These are phyloP conservation scores for Drosophila gunungcola DNA, from an alignment of 1,140 invertebrate genomes.

Conservation along the genomic window DNA sequence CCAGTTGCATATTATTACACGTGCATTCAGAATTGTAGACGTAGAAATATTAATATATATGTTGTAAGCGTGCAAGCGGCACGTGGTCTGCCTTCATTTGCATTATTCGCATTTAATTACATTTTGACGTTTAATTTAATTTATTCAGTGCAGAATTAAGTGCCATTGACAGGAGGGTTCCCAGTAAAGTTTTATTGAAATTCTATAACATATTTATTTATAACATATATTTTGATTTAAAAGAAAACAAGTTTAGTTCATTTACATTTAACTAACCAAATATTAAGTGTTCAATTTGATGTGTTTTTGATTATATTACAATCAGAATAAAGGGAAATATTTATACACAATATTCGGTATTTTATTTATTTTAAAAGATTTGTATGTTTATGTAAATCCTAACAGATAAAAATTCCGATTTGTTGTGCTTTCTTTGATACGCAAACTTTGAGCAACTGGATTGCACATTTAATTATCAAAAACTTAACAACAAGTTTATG, in stretches of 20 bases:
- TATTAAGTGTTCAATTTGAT: not conserved
- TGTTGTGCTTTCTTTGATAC: not conserved
- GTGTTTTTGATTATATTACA: no score
- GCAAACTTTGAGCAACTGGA: no score
- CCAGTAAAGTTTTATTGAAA: not conserved
- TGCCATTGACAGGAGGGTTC: conserved; percentile 52
- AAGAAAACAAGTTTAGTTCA: not conserved
- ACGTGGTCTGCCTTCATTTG: conserved; percentile 64
- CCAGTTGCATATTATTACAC: conserved; percentile 75
- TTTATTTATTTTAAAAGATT: not conserved
- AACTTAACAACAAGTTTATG: no score
- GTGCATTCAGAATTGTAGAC: conserved; percentile 20
- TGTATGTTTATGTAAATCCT: no score
- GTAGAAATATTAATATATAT: conserved; percentile 3
- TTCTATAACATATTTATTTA: not conserved
- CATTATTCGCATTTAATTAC: conserved; percentile 74
- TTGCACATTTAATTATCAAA: no score
- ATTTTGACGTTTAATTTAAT: conserved; percentile 80
- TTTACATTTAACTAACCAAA: not conserved
- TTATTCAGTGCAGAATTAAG: conserved; percentile 72
- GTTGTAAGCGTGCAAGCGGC: not conserved
- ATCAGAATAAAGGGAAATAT: no score
- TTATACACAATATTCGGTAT: no score
- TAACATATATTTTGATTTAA: not conserved
- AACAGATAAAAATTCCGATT: not conserved